Base-by-base conservation (phyloP, 2,113 vertebrate species). In the Eonycteris spelaea region DNA sequence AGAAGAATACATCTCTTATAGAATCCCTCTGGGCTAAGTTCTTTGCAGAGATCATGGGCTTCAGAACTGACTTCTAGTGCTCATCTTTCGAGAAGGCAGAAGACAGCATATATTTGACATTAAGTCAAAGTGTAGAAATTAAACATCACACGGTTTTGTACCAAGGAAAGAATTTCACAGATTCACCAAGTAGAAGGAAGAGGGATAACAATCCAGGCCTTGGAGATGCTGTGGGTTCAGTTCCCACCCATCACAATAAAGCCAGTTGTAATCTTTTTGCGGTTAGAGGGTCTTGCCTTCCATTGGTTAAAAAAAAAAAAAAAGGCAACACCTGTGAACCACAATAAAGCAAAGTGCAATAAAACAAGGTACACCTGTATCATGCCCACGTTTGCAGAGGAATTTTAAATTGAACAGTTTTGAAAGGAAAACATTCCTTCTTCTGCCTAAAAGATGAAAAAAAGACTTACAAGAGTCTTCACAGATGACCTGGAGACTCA, bases 41-140 rank as follows among this genome's bases (percentile, higher is more conserved):
- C 35, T 67, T 45, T 9, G 1, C 0, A 4, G 73, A 87, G 59
- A 13, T 15, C 28, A 11, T 11, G 5, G 35, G 21, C 45, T 86
- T 84, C 2, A 24, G 73, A 18, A 35, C 43, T 18, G 35, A 71
- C 84, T 97, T 94, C 96, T 94, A 67, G 73, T 67, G 94, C 90
- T 97, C 18, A 38, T 95, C 90, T 80, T 0, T 0, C 9, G 16
- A 57, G 38, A 94, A 97, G 90, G 90, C 63, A 75, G 78, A 61
- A 68, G 70, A 90, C 71, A 93, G 55, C 21, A 86, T 45, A 87
- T 65, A 82, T 59, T 16, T 88, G 84, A 95, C 33, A 84, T 89
- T 87, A 96, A 79, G 75, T 53, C 77, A 95, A 98, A 77, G 77
- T 51, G 16, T 16, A 94, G 45, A 97, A 96, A 88, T 97, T 83